Conservation (phyloP, 2,888 invertebrate genomes). For the Yponomeuta cagnagella region DNA sequence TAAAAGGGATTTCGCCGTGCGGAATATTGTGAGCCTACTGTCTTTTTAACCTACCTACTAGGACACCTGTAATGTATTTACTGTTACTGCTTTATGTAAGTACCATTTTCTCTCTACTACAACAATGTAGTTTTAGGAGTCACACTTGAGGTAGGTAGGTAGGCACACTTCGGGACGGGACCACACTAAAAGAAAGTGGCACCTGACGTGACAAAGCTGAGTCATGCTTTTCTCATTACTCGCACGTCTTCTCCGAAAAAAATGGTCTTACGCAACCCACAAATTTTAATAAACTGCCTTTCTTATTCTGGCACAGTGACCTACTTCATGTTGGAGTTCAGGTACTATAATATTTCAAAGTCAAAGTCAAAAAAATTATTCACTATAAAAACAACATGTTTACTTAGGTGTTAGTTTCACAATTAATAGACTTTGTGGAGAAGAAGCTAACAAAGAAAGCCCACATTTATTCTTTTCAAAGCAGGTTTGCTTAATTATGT, state of each 20-base stretch:
- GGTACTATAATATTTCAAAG: background rate
- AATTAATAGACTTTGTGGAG: too few relatives aligned
- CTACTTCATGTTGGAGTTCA: background rate
- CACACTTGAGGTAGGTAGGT: background rate
- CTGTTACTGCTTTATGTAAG: background rate
- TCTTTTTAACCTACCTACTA: too few relatives aligned
- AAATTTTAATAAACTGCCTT: background rate
- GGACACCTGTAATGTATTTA: too few relatives aligned
- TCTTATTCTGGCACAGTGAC: background rate
- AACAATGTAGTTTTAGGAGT: background rate
- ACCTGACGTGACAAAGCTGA: constrained; percentile 1
- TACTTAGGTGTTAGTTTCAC: too few relatives aligned
- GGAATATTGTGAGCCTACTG: background rate
- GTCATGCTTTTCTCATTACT: background rate
- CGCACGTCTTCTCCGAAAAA: background rate
- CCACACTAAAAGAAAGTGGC: constrained; percentile 1
- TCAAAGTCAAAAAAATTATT: too few relatives aligned
- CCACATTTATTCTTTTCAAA: too few relatives aligned
- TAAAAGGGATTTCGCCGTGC: background rate
- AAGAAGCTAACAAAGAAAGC: too few relatives aligned
- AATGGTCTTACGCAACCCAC: background rate
- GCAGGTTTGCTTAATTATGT: too few relatives aligned
- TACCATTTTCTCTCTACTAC: background rate
- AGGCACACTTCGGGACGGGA: background rate
- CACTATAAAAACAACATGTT: too few relatives aligned